A percentile compares a stretch with the other conserved stretches of the same genome.
These are phyloP conservation scores for Anser brachyrhynchus DNA, from an alignment of 2,113 vertebrate genomes.

Conservation along the genomic window DNA sequence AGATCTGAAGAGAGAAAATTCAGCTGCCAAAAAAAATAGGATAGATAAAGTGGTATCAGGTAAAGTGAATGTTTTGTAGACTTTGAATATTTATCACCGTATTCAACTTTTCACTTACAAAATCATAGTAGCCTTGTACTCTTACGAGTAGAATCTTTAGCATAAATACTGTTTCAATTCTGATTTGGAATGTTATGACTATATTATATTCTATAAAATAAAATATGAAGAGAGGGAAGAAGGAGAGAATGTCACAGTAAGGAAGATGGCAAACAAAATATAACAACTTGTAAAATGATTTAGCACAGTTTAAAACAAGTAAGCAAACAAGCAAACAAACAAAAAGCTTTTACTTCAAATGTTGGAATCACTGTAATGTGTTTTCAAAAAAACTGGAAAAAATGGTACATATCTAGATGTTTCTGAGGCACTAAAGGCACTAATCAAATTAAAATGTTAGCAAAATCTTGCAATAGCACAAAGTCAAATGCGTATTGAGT, in stretches of 20 bases:
- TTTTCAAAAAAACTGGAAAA: neutral
- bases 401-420: neutral
- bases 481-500: neutral
- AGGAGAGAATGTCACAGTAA: neutral
- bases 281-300: neutral
- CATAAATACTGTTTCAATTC: neutral
- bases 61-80: neutral
- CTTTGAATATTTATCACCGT: neutral
- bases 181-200: neutral
- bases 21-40: neutral
- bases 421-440: neutral
- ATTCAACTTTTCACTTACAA: neutral
- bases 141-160: neutral
- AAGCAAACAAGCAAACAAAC: neutral
- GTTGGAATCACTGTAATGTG: neutral
- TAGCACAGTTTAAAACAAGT: neutral
- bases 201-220: neutral
- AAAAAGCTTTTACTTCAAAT: neutral
- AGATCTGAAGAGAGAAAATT: neutral
- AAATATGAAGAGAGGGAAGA: neutral
- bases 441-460: neutral
- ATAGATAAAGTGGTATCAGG: neutral
- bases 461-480: neutral
- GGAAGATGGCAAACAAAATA: neutral
- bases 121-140: neutral